These are phyloP conservation scores for Agriopis leucophaearia DNA, from an alignment of 2,888 invertebrate genomes.

Conservation along the genomic window DNA sequence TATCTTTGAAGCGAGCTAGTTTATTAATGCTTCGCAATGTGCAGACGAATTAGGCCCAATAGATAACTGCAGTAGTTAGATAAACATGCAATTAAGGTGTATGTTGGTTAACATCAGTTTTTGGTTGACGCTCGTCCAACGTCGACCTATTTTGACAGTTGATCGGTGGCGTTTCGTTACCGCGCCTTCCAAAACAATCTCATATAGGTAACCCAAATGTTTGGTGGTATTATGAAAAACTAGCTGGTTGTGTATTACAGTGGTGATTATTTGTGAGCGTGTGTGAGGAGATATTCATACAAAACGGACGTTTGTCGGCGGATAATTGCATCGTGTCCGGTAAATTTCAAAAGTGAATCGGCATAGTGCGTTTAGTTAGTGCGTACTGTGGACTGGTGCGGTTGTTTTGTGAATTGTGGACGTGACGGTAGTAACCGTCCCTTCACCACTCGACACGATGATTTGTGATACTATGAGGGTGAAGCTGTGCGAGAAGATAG, in stretches of 20 bases:
- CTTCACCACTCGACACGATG: constrained; percentile 54
- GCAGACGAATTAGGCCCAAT: constrained; percentile 67
- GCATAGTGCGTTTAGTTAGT: constrained; percentile 57
- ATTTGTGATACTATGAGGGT: constrained; percentile 77
- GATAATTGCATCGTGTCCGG: constrained; percentile 73
- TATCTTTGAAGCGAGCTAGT: constrained; percentile 57
- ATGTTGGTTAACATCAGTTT: constrained; percentile 42
- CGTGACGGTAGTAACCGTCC: constrained; percentile 38
- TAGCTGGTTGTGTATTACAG: constrained; percentile 33
- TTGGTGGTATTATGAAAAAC: constrained; percentile 40
- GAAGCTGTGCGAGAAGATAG: constrained; percentile 79
- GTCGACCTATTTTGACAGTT: constrained; percentile 36
- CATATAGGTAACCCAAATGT: constrained; percentile 32
- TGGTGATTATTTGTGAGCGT: constrained; percentile 37
- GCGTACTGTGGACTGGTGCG: constrained; percentile 48
- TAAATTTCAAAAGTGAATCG: constrained; percentile 68
- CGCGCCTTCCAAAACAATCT: constrained; percentile 27
- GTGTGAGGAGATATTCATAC: constrained; percentile 40
- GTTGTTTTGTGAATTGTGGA: constrained; percentile 55
- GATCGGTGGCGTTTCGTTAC: constrained; percentile 23
- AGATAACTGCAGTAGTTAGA: constrained; percentile 75
- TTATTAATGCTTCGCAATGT: constrained; percentile 54
- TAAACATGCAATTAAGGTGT: constrained; percentile 76
- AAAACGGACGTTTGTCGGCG: constrained; percentile 42
- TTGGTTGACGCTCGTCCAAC: constrained; percentile 39